phyloP scores from a whole-genome alignment of 2,113 vertebrate species.

The Austrofundulus limnaeus region DNA sequence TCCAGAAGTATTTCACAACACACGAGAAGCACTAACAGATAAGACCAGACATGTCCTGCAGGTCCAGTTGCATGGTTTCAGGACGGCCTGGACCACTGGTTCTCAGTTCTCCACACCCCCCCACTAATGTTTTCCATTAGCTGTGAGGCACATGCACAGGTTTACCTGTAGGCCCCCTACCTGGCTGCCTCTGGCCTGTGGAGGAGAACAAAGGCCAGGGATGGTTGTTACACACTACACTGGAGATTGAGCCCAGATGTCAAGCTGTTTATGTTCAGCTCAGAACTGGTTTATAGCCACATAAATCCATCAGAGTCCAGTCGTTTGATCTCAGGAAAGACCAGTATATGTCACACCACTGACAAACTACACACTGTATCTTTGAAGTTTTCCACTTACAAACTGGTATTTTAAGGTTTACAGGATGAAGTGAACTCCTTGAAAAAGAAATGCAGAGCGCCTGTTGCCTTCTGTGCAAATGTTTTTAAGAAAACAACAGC shows the following conservation, averaged over 20 bases:
- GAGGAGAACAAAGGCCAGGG: conserved; percentile 72
- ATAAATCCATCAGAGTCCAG: conserved; percentile 68
- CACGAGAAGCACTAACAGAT: conserved; percentile 2
- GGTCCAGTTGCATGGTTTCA: conserved; percentile 31
- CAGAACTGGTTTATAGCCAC: conserved; percentile 68
- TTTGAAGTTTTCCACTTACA: conserved; percentile 55
- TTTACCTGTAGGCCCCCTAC: conserved; percentile 57
- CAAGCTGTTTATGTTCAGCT: conserved; percentile 48
- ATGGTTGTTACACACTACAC: conserved; percentile 59
- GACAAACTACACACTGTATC: conserved; percentile 38
- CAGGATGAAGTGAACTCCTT: conserved; percentile 11
- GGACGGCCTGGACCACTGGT: too few species aligned
- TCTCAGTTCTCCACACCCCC: conserved; percentile 9
- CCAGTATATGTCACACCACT: conserved; percentile 34
- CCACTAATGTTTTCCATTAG: conserved; percentile 62
- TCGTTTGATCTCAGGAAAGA: conserved; percentile 68
- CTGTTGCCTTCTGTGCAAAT: too few species aligned
- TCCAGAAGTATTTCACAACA: too few species aligned
- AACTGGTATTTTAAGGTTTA: conserved; percentile 26
- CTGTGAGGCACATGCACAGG: conserved; percentile 14
- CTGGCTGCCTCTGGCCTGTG: conserved; percentile 42
- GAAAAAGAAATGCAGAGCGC: too few species aligned
- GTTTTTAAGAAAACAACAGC: too few species aligned
- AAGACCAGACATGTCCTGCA: background rate
- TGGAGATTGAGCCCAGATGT: conserved; percentile 78